Base-by-base conservation (phyloP, 2,797 vertebrate genomes). In the Hyperoplus immaculatus region DNA sequence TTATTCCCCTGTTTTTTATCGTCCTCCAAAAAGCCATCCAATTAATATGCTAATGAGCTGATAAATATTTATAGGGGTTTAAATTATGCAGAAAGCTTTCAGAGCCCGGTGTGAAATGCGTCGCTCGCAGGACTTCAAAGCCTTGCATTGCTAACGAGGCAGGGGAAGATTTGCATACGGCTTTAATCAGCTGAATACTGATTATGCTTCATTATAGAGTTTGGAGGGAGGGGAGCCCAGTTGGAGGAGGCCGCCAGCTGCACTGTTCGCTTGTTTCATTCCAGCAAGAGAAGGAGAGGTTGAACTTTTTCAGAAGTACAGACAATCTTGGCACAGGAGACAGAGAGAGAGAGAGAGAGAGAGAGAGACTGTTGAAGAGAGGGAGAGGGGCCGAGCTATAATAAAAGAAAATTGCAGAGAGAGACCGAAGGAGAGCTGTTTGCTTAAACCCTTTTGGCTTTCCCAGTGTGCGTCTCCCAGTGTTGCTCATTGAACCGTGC, bases 171-270 rank as follows among this genome's bases (percentile, higher is more conserved):
- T 99, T 99, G 98, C 98, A 99, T 99, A 99, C 94, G 96, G 95
- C 96, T 98, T 97, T 98, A 99, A 99, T 99, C 97, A 99, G 96
- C 94, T 96, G 97, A 97, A 99, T 98, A 98, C 98, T 99, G 98
- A 99, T 99, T 99, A 98, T 96, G 96, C 96, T 97, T 99, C 97
- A 99, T 99, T 99, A 99, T 97, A 86, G 90, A 88, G 83, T 83
- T 29, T 84, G 86, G 82, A 65, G 82, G 62, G 56, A 69, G 73
- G 46, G 69, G 46, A 67, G 84, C 29, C 5, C 80, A 66, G 79
- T 70, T 74, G 70, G 90, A 82, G 96, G 97, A 96, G 95, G 95
- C 96, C 95, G 97, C 97, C 97, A 98, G 97, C 97, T 97, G 97
- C 97, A 97, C 97, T 97, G 96, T 97, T 97, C 97, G 95, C 97